These are phyloP conservation scores for Dioctria linearis DNA, from an alignment of 2,888 invertebrate species.

Conservation along the genomic window DNA sequence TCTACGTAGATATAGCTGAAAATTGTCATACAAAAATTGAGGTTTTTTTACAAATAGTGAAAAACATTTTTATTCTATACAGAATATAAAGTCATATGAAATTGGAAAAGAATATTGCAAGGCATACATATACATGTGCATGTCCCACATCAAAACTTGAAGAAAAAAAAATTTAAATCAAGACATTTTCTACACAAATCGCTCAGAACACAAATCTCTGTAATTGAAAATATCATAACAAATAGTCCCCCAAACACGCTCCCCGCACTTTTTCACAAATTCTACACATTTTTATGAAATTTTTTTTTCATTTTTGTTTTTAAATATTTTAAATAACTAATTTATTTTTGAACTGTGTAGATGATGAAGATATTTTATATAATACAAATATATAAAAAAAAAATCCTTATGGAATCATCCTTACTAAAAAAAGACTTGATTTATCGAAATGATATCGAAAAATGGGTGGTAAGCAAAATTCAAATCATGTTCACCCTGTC, in stretches of 20 bases:
- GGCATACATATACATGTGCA: too few species aligned
- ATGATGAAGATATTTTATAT: conserved; percentile 40
- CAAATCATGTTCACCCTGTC: conserved; percentile 12
- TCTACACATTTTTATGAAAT: too few species aligned
- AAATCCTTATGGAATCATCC: conserved; percentile 31
- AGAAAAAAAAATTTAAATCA: not conserved
- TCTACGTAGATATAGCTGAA: too few species aligned
- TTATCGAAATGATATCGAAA: not conserved
- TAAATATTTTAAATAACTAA: conserved; percentile 14
- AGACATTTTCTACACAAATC: not conserved
- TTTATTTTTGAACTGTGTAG: conserved; percentile 30
- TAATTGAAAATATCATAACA: too few species aligned
- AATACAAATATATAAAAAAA: conserved; percentile 32
- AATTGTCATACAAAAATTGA: too few species aligned
- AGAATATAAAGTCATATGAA: too few species aligned
- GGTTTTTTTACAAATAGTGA: too few species aligned
- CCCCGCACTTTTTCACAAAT: too few species aligned
- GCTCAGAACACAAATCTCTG: not conserved
- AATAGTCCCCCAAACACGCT: too few species aligned
- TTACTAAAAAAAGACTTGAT: conserved; percentile 28
- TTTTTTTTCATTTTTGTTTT: not conserved
- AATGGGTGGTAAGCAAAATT: conserved; percentile 36
- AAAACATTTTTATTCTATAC: too few species aligned
- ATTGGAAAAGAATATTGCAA: too few species aligned
- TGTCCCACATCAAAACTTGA: too few species aligned